Percentiles rank a stretch among this genome's conserved stretches.
These are phyloP conservation scores for Aphidoletes aphidimyza DNA, from an alignment of 2,888 invertebrate species.

Conservation along the genomic window DNA sequence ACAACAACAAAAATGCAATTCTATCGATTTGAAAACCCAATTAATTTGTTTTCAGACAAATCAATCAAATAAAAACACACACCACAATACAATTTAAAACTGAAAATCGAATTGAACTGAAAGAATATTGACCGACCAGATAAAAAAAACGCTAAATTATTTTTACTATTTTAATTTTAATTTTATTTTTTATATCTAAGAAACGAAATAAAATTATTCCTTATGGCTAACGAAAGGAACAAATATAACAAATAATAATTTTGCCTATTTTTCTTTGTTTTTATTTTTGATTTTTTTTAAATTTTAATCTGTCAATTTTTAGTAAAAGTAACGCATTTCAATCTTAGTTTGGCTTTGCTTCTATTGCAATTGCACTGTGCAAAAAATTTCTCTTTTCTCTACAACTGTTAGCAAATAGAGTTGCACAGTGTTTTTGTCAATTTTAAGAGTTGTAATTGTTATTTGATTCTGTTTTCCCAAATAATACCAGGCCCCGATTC, in stretches of 20 bases:
- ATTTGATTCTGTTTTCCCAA: background rate
- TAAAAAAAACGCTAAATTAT: conserved; percentile 37
- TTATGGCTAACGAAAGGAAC: conserved; percentile 7
- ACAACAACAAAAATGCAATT: background rate
- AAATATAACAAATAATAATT: background rate
- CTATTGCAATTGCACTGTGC: too few relatives aligned
- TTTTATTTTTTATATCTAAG: conserved; percentile 21
- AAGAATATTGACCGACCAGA: background rate
- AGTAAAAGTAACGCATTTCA: too few relatives aligned
- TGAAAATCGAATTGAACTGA: background rate
- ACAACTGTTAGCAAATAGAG: too few relatives aligned
- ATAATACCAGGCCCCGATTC: background rate
- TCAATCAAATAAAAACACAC: background rate
- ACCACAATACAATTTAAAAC: background rate
- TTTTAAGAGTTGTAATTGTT: background rate
- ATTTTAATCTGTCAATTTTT: background rate
- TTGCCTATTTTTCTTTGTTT: background rate
- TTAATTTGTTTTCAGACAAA: background rate
- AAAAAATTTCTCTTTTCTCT: too few relatives aligned
- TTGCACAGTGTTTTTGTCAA: background rate
- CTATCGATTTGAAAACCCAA: conserved; percentile 16
- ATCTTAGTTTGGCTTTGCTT: too few relatives aligned
- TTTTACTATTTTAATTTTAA: conserved; percentile 35
- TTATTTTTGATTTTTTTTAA: background rate
- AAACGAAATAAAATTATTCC: conserved; percentile 46